Base-by-base conservation (phyloP, 2,113 vertebrate genomes). In the Erythrocercus mccallii region DNA sequence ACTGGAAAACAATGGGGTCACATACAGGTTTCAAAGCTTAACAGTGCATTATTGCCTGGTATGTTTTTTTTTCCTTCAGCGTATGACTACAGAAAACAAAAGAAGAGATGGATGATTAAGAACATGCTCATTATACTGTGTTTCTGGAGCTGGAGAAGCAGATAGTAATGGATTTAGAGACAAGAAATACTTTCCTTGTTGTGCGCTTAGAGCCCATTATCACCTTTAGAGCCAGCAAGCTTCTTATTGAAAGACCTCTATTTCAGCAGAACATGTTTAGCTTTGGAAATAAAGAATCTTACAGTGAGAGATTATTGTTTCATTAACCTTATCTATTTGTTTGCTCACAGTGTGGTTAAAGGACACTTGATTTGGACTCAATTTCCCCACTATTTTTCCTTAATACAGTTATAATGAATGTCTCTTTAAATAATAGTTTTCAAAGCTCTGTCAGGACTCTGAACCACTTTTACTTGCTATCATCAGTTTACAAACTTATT, bases 81-180 rank as follows among this genome's bases (percentile, higher is more conserved):
- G 10, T 97, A 51, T 68, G 6, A 83, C 44, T 64, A 72, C 86
- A 92, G 45, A 98, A 97, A 78, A 81, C 85, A 37, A 86, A 79
- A 81, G 96, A 98, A 81, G 94, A 97, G 37, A 60, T 79, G 6
- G 96, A 98, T 5, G 92, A 97, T 12, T 93, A 97, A 54, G 47
- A 95, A 56, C 94, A 84, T 84, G 78, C 94, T 70, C 95, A 97
- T 37, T 98, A 97, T 7, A 48, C 68, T 2, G 74, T 84, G 12
- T 98, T 97, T 82, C 38, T 98, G 62, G 74, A 80, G 5, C 50
- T 98, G 76, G 98, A 99, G 84, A 98, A 97, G 88, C 53, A 15
- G 23, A 31, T 94, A 53, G 94, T 98, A n/a, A 72, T 72, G 50
- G 68, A 44, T 61, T 91, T 98, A 45, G 98, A 68, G 40, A 57